phyloP scores from a whole-genome alignment of 2,113 vertebrate genomes.

The Mirza zaza region DNA sequence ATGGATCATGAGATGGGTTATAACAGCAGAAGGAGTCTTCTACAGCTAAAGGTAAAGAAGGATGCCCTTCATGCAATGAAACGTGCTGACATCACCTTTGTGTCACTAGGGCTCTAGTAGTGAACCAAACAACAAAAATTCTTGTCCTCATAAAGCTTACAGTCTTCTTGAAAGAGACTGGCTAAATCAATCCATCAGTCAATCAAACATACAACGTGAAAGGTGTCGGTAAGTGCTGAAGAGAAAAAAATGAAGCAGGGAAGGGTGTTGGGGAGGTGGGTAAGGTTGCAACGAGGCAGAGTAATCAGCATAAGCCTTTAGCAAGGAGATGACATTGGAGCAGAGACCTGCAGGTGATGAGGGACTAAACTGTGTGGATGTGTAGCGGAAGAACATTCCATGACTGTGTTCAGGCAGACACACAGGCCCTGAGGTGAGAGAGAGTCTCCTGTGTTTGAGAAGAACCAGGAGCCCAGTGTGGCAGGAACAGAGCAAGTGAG shows the following conservation, averaged over 20 bases:
- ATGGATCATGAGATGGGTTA: not conserved
- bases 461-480: not conserved
- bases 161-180: not conserved
- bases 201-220: not conserved
- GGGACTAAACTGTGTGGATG: too few species aligned
- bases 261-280: not conserved
- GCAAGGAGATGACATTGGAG: not conserved
- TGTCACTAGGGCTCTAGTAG: not conserved
- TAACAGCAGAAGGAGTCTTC: not conserved
- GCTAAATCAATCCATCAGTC: not conserved
- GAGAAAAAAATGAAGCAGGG: not conserved
- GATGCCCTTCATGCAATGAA: not conserved
- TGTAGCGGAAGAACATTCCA: not conserved
- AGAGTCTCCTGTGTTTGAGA: not conserved
- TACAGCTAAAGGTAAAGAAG: not conserved
- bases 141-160: not conserved
- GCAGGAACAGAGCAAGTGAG: not conserved
- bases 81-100: not conserved
- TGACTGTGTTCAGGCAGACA: not conserved
- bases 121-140: not conserved
- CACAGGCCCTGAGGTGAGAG: not conserved
- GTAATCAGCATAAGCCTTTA: not conserved
- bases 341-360: not conserved
- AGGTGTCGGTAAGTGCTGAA: not conserved
- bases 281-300: not conserved